These are phyloP conservation scores for Aix galericulata DNA, from an alignment of 2,113 vertebrate species.

Conservation along the genomic window DNA sequence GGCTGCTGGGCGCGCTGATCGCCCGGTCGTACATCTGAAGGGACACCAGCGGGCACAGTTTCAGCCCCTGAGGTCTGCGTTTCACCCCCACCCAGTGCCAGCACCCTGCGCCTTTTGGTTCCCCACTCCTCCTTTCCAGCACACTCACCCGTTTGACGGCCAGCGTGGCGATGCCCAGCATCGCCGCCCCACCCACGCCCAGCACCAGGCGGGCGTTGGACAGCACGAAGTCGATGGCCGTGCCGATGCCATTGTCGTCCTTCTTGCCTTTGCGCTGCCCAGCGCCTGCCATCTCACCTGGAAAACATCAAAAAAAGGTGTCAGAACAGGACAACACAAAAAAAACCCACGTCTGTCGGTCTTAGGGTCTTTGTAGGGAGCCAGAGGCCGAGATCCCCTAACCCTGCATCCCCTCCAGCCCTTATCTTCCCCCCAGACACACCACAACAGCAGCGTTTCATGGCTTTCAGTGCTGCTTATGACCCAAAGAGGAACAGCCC, in stretches of 20 bases:
- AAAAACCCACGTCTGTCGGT: rapidly evolving
- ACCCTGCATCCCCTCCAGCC: not conserved
- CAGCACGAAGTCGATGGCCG: conserved; percentile 94
- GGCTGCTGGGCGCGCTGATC: conserved; percentile 94
- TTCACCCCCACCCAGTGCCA: not conserved
- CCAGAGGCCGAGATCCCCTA: not conserved
- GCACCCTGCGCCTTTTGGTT: rapidly evolving
- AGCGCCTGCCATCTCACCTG: conserved; percentile 88
- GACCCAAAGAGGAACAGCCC: not conserved
- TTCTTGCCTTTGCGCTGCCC: conserved; percentile 91
- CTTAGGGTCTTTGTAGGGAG: rapidly evolving
- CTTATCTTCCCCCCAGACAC: rapidly evolving
- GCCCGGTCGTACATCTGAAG: conserved; percentile 95
- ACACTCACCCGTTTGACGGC: conserved; percentile 89
- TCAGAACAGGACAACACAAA: rapidly evolving
- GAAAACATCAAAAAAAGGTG: rapidly evolving
- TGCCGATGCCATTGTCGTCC: conserved; percentile 94
- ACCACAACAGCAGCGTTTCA: not conserved
- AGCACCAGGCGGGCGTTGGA: conserved; percentile 97
- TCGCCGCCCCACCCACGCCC: conserved; percentile 94
- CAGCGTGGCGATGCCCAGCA: conserved; percentile 96
- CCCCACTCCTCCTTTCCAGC: not conserved
- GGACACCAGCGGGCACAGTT: not conserved
- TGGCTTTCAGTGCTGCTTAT: not conserved
- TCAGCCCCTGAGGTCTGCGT: rapidly evolving